Conservation (phyloP, 1,140 invertebrate species). For the Antheraea mylitta region DNA sequence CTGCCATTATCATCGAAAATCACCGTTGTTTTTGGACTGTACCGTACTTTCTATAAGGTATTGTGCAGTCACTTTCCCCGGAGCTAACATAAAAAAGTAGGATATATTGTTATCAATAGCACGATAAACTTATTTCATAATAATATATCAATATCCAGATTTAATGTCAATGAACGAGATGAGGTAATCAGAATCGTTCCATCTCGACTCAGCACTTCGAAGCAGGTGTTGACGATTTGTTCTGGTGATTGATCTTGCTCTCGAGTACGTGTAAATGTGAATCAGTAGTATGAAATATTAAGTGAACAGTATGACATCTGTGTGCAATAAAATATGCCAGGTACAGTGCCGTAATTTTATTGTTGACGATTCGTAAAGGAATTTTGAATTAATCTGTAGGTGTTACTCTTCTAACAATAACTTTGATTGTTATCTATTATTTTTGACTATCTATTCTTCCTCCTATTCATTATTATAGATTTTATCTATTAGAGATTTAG, state of each 20-base stretch:
- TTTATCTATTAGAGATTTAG: too few relatives aligned
- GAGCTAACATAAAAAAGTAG: too few relatives aligned
- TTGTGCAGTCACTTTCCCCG: too few relatives aligned
- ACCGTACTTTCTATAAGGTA: too few relatives aligned
- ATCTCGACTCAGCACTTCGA: neutral
- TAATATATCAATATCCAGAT: neutral
- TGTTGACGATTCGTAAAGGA: neutral
- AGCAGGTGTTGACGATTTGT: neutral
- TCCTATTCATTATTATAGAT: too few relatives aligned
- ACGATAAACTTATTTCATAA: neutral
- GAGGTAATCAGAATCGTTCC: neutral
- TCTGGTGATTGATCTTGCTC: neutral
- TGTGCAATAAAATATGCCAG: constrained; percentile 1
- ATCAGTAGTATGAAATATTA: neutral
- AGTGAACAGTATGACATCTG: neutral
- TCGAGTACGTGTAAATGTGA: neutral
- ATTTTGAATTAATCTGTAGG: too few relatives aligned
- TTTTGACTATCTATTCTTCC: too few relatives aligned
- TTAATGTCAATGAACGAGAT: neutral
- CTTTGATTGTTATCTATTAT: too few relatives aligned
- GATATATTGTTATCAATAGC: neutral
- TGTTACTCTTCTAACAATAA: too few relatives aligned
- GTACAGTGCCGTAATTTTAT: neutral
- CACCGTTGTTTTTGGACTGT: too few relatives aligned
- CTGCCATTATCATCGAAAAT: too few relatives aligned